These are phyloP conservation scores for Galago senegalensis DNA, from an alignment of 2,797 vertebrate genomes.

Conservation along the genomic window DNA sequence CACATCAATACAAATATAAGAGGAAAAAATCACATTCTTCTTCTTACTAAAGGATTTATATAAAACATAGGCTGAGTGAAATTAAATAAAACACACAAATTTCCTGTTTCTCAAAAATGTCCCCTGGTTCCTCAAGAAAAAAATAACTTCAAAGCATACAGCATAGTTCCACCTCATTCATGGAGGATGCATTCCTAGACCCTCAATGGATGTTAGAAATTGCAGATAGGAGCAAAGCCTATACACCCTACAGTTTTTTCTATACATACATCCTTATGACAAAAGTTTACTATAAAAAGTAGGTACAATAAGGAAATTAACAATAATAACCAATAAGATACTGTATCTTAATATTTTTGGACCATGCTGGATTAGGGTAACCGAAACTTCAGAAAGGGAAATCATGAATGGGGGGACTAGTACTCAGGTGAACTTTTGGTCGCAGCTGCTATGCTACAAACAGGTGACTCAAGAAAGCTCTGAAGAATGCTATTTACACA, in stretches of 20 bases:
- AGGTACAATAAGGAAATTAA: background rate
- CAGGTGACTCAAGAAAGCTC: background rate
- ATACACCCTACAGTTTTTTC: background rate
- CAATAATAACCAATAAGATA: background rate
- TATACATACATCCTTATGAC: background rate
- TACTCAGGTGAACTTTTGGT: background rate
- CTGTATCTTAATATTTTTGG: background rate
- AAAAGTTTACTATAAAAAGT: background rate
- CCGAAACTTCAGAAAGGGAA: background rate
- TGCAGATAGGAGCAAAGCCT: background rate
- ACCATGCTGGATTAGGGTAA: background rate
- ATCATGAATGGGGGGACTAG: background rate
- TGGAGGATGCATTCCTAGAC: background rate
- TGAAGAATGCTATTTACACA: no score
- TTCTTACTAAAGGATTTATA: background rate
- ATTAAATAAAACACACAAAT: background rate
- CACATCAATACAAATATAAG: background rate
- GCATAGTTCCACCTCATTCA: background rate
- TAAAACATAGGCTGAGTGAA: constrained; percentile 21
- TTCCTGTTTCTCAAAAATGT: constrained; percentile 3
- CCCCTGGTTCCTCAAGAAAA: background rate
- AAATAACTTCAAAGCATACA: background rate
- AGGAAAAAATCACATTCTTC: background rate
- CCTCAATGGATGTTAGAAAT: background rate
- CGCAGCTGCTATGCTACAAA: background rate